Evolutionary conservation across 2,113 vertebrate species (phyloP).

Genomic region (Gnathonemus echidnorhynchus): DNA sequence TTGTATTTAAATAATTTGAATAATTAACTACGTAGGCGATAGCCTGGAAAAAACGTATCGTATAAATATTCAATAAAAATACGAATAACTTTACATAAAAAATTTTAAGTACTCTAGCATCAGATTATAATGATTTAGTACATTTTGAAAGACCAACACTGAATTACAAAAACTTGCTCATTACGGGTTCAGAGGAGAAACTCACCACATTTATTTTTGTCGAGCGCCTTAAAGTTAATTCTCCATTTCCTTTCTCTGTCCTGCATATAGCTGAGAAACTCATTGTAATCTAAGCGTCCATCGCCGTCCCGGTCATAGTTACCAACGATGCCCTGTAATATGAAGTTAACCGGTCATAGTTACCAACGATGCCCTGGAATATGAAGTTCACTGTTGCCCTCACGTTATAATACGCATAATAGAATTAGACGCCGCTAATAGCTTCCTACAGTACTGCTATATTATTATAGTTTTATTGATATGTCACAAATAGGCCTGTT

Average conservation of each 20-base stretch:
- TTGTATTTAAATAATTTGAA: neutral
- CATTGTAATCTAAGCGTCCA: conserved; percentile 55
- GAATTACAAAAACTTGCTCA: neutral
- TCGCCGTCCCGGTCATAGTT: conserved; percentile 56
- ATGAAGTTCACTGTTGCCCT: neutral
- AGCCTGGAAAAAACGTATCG: neutral
- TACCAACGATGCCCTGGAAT: conserved; percentile 47
- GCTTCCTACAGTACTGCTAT: neutral
- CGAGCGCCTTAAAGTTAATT: conserved; percentile 59
- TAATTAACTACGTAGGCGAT: neutral
- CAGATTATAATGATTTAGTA: neutral
- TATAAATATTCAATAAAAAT: neutral
- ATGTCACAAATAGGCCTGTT: neutral
- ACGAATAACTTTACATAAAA: neutral
- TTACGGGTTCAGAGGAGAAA: neutral
- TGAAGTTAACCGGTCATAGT: conserved; percentile 42
- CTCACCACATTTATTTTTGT: conserved; percentile 63
- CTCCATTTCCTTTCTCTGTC: conserved; percentile 63
- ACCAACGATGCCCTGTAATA: conserved; percentile 35
- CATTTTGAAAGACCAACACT: neutral
- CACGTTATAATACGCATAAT: neutral
- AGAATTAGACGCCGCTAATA: neutral
- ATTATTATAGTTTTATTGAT: neutral
- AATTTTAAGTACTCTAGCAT: neutral
- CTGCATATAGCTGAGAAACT: conserved; percentile 61